phyloP scores from a whole-genome alignment of 2,888 invertebrate genomes.

The Campaea margaritaria region DNA sequence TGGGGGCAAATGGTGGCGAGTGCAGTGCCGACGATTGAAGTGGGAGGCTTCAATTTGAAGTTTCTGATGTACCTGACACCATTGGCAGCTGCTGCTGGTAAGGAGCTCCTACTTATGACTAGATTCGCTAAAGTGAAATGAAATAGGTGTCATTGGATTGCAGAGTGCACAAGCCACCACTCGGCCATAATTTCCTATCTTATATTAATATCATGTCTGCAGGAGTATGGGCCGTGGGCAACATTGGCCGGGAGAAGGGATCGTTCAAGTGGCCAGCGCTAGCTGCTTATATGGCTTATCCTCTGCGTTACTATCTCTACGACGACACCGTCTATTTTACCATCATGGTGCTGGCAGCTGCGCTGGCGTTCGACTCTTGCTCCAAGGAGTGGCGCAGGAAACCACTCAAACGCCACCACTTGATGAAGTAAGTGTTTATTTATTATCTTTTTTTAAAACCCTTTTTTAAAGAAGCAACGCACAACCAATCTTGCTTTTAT shows the following conservation, averaged over 20 bases:
- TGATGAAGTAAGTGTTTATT: constrained; percentile 60
- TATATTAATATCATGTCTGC: too few relatives aligned
- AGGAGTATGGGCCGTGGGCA: constrained; percentile 97
- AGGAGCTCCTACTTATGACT: constrained; percentile 44
- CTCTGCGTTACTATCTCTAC: constrained; percentile 89
- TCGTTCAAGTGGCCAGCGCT: constrained; percentile 88
- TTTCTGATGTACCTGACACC: constrained; percentile 91
- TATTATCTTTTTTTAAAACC: not conserved
- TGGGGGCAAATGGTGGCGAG: constrained; percentile 91
- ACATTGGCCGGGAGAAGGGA: constrained; percentile 94
- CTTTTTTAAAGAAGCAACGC: not conserved
- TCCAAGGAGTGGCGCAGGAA: constrained; percentile 92
- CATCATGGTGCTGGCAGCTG: constrained; percentile 87
- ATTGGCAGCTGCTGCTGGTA: constrained; percentile 89
- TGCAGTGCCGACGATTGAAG: constrained; percentile 91
- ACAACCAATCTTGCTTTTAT: too few relatives aligned
- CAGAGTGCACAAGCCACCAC: too few relatives aligned
- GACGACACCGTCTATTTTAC: constrained; percentile 91
- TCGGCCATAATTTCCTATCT: too few relatives aligned
- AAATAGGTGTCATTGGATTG: too few relatives aligned
- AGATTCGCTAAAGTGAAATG: too few relatives aligned
- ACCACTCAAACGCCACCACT: constrained; percentile 72
- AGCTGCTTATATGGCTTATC: constrained; percentile 88
- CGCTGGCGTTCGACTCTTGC: constrained; percentile 89
- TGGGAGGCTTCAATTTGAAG: constrained; percentile 89